Percentiles rank a stretch among this genome's conserved stretches.
These are phyloP conservation scores for Hyppa rectilinea DNA, from an alignment of 2,888 invertebrate species.

Conservation along the genomic window DNA sequence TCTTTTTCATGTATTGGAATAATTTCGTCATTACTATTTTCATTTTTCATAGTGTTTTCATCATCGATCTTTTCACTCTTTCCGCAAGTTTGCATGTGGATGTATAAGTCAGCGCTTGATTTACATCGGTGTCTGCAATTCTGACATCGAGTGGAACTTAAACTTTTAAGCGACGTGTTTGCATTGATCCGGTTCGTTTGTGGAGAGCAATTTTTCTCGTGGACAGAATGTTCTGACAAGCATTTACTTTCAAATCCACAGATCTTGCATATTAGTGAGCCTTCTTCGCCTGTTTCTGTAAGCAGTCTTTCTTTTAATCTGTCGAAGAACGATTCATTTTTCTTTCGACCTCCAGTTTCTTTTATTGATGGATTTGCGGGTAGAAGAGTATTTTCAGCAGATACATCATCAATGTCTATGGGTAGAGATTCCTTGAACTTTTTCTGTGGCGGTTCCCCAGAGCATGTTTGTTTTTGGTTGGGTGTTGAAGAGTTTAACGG, in stretches of 20 bases:
- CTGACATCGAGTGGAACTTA: slow-evolving; percentile 95
- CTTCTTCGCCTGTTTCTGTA: slow-evolving; percentile 91
- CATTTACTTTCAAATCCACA: slow-evolving; percentile 95
- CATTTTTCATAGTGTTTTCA: slow-evolving; percentile 76
- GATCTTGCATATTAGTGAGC: slow-evolving; percentile 92
- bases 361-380: slow-evolving; percentile 76
- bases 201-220: slow-evolving; percentile 92
- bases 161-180: slow-evolving; percentile 85
- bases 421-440: slow-evolving; percentile 80
- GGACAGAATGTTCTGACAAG: slow-evolving; percentile 95
- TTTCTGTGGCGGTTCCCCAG: slow-evolving; percentile 85
- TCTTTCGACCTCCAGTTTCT: slow-evolving; percentile 87
- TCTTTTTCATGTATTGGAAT: slow-evolving; percentile 80
- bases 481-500: slow-evolving; percentile 91
- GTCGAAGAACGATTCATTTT: slow-evolving; percentile 95
- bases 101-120: slow-evolving; percentile 94
- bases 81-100: slow-evolving; percentile 94
- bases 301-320: slow-evolving; percentile 94
- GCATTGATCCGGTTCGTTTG: slow-evolving; percentile 82
- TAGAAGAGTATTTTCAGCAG: slow-evolving; percentile 78
- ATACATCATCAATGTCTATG: slow-evolving; percentile 67
- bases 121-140: slow-evolving; percentile 96
- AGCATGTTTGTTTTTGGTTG: slow-evolving; percentile 80
- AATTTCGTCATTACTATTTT: slow-evolving; percentile 78
- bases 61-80: slow-evolving; percentile 84